Percentiles rank a stretch among this genome's conserved stretches.
These are phyloP conservation scores for Spea multiplicata DNA, from an alignment of 2,113 vertebrate species.

Conservation along the genomic window DNA sequence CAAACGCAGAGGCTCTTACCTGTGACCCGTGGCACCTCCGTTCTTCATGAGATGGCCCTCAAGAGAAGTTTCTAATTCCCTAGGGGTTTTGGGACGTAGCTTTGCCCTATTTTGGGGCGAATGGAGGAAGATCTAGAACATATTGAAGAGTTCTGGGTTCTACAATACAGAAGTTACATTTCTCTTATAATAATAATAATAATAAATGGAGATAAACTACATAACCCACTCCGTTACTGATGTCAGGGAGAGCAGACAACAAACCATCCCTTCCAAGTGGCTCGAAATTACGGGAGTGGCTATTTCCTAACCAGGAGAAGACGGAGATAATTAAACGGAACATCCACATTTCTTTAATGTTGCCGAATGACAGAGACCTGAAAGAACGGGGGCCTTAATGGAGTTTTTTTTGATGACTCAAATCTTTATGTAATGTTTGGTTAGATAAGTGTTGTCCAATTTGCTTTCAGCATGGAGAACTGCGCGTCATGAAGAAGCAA, in stretches of 20 bases:
- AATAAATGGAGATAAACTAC: neutral
- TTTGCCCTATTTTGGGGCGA: too few species aligned
- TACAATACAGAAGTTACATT: too few species aligned
- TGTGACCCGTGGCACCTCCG: too few species aligned
- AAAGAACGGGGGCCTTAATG: neutral
- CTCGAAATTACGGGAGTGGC: neutral
- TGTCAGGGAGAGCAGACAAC: neutral
- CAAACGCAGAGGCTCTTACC: too few species aligned
- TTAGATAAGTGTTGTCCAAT: neutral
- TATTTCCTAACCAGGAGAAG: neutral
- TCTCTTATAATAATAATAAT: too few species aligned
- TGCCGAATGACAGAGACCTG: neutral
- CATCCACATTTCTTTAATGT: neutral
- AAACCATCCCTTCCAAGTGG: neutral
- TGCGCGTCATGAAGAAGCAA: too few species aligned
- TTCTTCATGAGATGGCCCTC: too few species aligned
- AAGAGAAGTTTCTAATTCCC: too few species aligned
- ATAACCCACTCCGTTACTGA: neutral
- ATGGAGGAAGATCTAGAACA: too few species aligned
- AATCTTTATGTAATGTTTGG: conserved; percentile 19
- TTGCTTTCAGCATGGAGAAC: neutral
- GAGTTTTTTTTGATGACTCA: neutral
- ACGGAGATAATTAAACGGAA: neutral
- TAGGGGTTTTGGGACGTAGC: too few species aligned
- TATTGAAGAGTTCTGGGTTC: too few species aligned